These are phyloP conservation scores for Myotis myotis DNA, from an alignment of 2,797 vertebrate genomes.

Conservation along the genomic window DNA sequence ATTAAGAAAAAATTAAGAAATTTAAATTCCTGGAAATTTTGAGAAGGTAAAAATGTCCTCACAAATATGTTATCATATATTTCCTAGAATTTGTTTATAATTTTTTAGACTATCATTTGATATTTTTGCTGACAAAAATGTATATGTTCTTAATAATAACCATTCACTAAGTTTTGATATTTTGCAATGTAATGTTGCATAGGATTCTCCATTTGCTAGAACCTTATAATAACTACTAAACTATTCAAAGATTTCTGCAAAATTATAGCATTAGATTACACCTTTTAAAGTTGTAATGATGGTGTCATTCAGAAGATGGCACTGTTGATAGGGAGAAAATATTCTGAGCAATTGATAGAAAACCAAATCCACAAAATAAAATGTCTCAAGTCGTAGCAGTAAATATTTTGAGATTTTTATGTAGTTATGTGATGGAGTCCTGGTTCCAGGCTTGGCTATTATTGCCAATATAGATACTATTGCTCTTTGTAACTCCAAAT, in stretches of 20 bases:
- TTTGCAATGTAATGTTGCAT: background rate
- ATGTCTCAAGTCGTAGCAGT: background rate
- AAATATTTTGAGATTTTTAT: constrained; percentile 38
- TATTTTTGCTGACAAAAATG: constrained; percentile 30
- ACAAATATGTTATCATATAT: background rate
- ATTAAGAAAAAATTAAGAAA: background rate
- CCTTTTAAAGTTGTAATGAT: constrained; percentile 63
- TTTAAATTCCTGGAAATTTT: background rate
- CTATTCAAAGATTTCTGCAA: constrained; percentile 62
- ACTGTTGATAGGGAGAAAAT: constrained; percentile 63
- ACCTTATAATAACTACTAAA: background rate
- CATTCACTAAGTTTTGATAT: background rate
- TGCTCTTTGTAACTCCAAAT: background rate
- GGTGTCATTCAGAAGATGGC: constrained; percentile 55
- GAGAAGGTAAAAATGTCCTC: background rate
- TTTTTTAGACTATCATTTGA: background rate
- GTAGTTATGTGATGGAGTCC: background rate
- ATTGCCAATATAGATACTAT: background rate
- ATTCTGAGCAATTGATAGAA: constrained; percentile 40
- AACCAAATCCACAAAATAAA: constrained; percentile 57
- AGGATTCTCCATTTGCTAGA: background rate
- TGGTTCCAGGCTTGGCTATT: constrained; percentile 17
- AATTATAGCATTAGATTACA: constrained; percentile 60
- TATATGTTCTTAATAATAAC: background rate
- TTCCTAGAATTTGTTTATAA: constrained; percentile 27